A percentile compares a stretch with the other conserved stretches of the same genome.
Evolutionary conservation across 64 coral and sea anemone species (phyloP).

Genomic region (Cladopsammia gracilis): DNA sequence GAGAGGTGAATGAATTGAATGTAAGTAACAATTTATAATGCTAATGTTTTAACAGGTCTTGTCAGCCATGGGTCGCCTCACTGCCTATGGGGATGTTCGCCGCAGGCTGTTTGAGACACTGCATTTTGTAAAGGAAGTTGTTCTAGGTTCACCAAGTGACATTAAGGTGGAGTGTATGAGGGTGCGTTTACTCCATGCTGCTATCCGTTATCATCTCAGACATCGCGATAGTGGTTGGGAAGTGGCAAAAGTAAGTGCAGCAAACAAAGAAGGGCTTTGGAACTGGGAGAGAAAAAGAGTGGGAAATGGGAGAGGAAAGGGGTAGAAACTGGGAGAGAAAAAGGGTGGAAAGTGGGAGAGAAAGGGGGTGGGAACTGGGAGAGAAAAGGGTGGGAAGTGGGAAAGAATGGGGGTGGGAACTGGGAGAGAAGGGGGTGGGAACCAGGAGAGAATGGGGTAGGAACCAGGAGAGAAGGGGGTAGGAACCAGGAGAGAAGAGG

Average conservation of each 20-base stretch:
- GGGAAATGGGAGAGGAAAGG: too few species aligned
- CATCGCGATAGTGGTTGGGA: conserved; percentile 24
- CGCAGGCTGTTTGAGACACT: conserved; percentile 61
- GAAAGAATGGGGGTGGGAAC: too few species aligned
- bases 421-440: too few species aligned
- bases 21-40: background rate
- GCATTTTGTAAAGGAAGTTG: conserved; percentile 43
- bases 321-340: too few species aligned
- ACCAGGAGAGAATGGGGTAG: too few species aligned
- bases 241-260: conserved; percentile 26
- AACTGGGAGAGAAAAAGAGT: too few species aligned
- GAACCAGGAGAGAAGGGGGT: too few species aligned
- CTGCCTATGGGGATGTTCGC: conserved; percentile 29
- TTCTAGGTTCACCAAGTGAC: conserved; percentile 15
- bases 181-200: conserved; percentile 53
- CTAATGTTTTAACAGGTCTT: conserved; percentile 7
- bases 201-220: conserved; percentile 19
- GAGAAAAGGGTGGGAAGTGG: too few species aligned
- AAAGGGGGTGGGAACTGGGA: too few species aligned
- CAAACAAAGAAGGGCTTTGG: background rate
- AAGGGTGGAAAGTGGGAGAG: too few species aligned
- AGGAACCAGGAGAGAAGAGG: too few species aligned
- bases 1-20: background rate
- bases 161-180: conserved; percentile 36
- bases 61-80: conserved; percentile 15